Percentiles rank a stretch among this genome's conserved stretches.
These are phyloP conservation scores for Anarhynchus alexandrinus DNA, from an alignment of 2,113 vertebrate genomes.

Conservation along the genomic window DNA sequence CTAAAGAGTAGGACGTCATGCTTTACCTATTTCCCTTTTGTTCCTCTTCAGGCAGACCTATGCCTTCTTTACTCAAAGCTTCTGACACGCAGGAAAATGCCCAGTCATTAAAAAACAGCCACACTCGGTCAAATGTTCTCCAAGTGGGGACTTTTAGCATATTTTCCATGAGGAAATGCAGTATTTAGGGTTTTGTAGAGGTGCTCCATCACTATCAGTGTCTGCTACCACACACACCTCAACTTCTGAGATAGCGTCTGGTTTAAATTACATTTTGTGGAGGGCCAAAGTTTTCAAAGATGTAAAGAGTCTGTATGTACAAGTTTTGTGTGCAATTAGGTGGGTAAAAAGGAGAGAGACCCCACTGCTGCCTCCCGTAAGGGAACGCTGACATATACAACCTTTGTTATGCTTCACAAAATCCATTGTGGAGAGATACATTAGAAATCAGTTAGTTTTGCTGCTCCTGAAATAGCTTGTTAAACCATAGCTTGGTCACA, in stretches of 20 bases:
- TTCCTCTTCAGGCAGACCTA: not conserved
- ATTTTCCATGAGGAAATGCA: not conserved
- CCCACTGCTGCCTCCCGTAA: not conserved
- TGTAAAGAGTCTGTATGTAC: not conserved
- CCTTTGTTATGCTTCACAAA: not conserved
- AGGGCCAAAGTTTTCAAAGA: not conserved
- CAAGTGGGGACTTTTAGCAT: not conserved
- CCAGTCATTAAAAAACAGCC: not conserved
- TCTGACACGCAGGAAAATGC: not conserved
- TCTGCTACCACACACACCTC: not conserved
- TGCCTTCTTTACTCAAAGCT: not conserved
- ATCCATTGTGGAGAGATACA: not conserved
- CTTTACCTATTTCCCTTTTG: not conserved
- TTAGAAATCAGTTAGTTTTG: not conserved
- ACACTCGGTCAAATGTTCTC: not conserved
- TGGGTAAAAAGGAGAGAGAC: not conserved
- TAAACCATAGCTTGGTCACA: not conserved
- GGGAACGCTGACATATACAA: not conserved
- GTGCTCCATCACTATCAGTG: accelerated
- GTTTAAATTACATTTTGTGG: not conserved
- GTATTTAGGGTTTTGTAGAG: not conserved
- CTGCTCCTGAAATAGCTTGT: not conserved
- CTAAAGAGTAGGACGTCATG: not conserved
- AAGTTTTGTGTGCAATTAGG: not conserved
- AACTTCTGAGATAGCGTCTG: not conserved